Evolutionary conservation across 2,888 invertebrate genomes (phyloP), one percentile per base, ranked within the genome.

Genomic region (Drosophila ochracea): DNA sequence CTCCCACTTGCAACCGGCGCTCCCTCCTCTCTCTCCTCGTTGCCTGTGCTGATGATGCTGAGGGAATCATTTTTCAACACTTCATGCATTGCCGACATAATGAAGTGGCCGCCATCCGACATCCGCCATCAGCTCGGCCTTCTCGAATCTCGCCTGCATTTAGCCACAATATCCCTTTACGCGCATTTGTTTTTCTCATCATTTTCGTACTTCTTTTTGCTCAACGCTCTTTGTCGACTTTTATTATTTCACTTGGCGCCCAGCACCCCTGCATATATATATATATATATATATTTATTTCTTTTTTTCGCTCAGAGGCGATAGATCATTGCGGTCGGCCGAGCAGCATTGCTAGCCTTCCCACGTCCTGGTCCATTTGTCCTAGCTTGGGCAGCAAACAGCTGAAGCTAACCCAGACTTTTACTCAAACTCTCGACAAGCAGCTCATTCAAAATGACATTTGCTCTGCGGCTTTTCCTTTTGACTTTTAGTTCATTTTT

Each of bases 21-120:
- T 7, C 37, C 11, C 9, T 25, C 10, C 41, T 16, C 9, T 28
- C 10, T 41, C 37, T 25, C 5, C 53, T 47, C 6, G 21, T 33
- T 21, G 31, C 62, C 37, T n/a, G 28, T 62, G 39, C 21, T 69
- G 73, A 58, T 63, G 64, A 70, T 80, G 76, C 74, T 75, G 86
- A 74, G 89, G 89, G 84, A 91, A 87, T 88, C 84, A 89, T 91
- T 88, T 88, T 88, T 88, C 91, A 91, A 80, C 91, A 84, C 80
- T 87, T 88, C 83, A 84, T 91, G 79, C 84, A 89, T 89, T 83
- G 78, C 87, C 82, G 81, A 76, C 91, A 87, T 89, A 84, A 91
- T 88, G 91, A 88, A 88, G 91, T 88, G 88, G 78, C 80, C 86
- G 73, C 73, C 73, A 74, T 69, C 55, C 72, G 47, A 53, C 73